Evolutionary conservation across 1,140 invertebrate genomes (phyloP).

Genomic region (Physella acuta): DNA sequence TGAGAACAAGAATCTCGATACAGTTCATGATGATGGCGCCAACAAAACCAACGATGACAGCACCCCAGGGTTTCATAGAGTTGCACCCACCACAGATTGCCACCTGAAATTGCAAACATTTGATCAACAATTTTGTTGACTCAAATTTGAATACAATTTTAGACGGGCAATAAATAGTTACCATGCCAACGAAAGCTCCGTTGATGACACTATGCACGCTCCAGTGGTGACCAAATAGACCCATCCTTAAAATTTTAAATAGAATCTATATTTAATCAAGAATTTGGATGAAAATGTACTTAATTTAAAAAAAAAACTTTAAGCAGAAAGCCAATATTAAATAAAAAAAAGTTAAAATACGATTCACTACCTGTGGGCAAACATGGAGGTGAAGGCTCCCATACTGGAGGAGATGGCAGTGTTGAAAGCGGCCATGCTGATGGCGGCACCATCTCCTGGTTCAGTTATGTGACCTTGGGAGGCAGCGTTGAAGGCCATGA

Average conservation of each 20-base stretch:
- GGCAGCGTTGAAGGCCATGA: conserved; percentile 68
- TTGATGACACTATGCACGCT: conserved; percentile 64
- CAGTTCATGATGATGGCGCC: conserved; percentile 59
- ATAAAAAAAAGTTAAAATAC: no score
- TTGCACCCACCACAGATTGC: conserved; percentile 64
- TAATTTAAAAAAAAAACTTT: no score
- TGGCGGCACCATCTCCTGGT: conserved; percentile 59
- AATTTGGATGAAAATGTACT: no score
- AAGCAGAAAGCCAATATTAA: no score
- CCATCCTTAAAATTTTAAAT: no score
- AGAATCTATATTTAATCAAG: no score
- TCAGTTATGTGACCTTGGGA: conserved; percentile 62
- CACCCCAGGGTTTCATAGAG: conserved; percentile 58
- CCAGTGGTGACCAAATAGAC: conserved; percentile 58
- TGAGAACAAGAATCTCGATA: conserved; percentile 49
- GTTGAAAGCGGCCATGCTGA: conserved; percentile 63
- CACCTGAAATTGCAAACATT: no score
- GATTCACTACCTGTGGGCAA: conserved; percentile 29
- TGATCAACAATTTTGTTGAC: background rate
- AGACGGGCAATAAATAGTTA: no score
- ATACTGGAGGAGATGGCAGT: conserved; percentile 63
- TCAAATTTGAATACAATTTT: no score
- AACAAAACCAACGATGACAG: conserved; percentile 57
- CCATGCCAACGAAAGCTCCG: conserved; percentile 65
- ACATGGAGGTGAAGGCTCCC: conserved; percentile 59